These are phyloP conservation scores for Grantiella picta DNA, from an alignment of 2,113 vertebrate species.

Conservation along the genomic window DNA sequence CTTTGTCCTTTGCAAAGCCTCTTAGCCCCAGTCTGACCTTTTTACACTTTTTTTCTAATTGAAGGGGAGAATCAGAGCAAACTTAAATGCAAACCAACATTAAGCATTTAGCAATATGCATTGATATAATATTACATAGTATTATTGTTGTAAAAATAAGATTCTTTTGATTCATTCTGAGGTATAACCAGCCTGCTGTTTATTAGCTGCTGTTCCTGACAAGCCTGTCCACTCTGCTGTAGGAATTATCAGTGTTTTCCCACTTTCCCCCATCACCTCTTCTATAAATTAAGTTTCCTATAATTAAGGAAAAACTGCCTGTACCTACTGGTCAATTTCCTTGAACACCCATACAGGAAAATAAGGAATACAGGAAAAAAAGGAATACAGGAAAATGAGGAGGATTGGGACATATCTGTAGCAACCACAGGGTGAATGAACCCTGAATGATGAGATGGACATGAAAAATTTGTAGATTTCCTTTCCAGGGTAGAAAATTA, in stretches of 20 bases:
- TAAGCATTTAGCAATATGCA: not conserved
- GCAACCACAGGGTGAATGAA: not conserved
- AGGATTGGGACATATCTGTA: not conserved
- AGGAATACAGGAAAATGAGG: not conserved
- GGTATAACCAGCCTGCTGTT: not conserved
- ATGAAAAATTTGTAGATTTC: not conserved
- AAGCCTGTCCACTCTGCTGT: not conserved
- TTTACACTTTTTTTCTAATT: not conserved
- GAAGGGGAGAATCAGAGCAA: not conserved
- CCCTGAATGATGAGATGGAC: not conserved
- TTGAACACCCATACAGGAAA: not conserved
- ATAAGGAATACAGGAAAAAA: not conserved
- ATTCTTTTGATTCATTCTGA: not conserved
- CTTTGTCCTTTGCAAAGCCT: not conserved
- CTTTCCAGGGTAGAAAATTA: not conserved
- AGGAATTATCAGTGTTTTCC: not conserved
- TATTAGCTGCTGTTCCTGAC: not conserved
- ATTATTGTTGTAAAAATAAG: not conserved
- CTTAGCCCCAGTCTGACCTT: not conserved
- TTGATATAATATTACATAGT: not conserved
- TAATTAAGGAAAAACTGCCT: not conserved
- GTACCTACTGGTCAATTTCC: not conserved
- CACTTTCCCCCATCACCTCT: not conserved
- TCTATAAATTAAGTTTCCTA: not conserved
- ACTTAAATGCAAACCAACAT: not conserved